These are phyloP conservation scores for Polypedilum vanderplanki DNA, from an alignment of 1,140 invertebrate genomes.

Conservation along the genomic window DNA sequence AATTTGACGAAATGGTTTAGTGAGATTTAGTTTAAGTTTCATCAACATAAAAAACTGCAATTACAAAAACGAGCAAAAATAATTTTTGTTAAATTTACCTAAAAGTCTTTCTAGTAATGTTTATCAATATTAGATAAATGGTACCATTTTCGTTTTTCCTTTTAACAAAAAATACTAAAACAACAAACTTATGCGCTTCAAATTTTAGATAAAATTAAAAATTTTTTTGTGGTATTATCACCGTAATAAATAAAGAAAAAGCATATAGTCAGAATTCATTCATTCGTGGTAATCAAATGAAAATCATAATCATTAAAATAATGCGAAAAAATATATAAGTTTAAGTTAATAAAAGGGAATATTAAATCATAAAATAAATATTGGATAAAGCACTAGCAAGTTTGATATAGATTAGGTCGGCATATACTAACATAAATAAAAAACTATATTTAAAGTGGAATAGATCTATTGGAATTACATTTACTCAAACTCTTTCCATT, in stretches of 20 bases:
- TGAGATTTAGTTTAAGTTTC: too few species aligned
- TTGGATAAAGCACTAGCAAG: slow-evolving; percentile 17
- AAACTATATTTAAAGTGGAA: not conserved
- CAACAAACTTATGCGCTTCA: slow-evolving; percentile 17
- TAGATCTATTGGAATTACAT: not conserved
- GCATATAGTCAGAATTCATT: not conserved
- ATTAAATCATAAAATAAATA: not conserved
- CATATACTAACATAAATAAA: not conserved
- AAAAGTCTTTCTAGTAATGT: too few species aligned
- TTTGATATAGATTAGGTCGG: slow-evolving; percentile 17
- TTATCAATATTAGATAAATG: too few species aligned
- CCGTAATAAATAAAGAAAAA: not conserved
- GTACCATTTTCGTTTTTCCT: too few species aligned
- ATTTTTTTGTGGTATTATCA: slow-evolving; percentile 6
- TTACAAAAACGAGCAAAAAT: too few species aligned
- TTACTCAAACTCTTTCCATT: not conserved
- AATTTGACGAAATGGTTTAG: too few species aligned
- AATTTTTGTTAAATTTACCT: too few species aligned
- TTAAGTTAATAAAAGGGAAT: not conserved
- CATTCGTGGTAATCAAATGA: not conserved
- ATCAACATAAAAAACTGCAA: too few species aligned
- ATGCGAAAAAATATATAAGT: not conserved
- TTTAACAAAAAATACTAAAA: not conserved
- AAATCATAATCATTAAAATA: slow-evolving; percentile 5
- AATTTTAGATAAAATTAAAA: slow-evolving; percentile 15